These are phyloP conservation scores for Mirza zaza DNA, from an alignment of 2,113 vertebrate genomes.

Conservation along the genomic window DNA sequence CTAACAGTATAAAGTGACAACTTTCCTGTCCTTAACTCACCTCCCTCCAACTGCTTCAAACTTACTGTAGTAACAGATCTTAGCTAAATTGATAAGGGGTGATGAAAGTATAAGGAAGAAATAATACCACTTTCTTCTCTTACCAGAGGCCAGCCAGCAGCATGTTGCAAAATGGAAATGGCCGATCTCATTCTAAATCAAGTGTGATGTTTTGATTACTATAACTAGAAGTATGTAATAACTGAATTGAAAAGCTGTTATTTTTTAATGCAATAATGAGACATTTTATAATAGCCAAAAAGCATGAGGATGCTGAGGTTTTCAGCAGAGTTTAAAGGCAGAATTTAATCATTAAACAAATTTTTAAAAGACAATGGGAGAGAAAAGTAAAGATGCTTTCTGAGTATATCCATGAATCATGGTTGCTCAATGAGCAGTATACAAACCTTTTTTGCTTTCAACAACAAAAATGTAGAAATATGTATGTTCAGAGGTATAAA, in stretches of 20 bases:
- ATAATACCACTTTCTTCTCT: background rate
- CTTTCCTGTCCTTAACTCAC: background rate
- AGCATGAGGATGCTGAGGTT: background rate
- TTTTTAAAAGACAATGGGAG: background rate
- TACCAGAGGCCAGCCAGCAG: background rate
- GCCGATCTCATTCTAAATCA: background rate
- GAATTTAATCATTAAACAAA: background rate
- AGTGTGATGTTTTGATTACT: background rate
- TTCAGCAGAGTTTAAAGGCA: background rate
- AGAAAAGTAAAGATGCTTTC: background rate
- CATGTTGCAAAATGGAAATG: background rate
- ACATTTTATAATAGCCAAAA: background rate
- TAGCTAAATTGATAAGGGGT: background rate
- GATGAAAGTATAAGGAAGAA: background rate
- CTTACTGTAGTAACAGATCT: background rate
- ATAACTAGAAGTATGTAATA: background rate
- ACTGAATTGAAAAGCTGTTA: background rate
- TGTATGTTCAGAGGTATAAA: background rate
- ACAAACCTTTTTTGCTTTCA: slow-evolving; percentile 17
- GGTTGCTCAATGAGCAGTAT: background rate
- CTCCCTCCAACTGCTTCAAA: background rate
- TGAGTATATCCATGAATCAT: background rate
- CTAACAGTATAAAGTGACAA: background rate
- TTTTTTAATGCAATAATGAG: background rate
- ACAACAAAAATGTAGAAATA: slow-evolving; percentile 17